Evolutionary conservation across 2,797 vertebrate genomes (phyloP), one percentile per base, ranked within the genome.

Genomic region (Bradypodion pumilum): DNA sequence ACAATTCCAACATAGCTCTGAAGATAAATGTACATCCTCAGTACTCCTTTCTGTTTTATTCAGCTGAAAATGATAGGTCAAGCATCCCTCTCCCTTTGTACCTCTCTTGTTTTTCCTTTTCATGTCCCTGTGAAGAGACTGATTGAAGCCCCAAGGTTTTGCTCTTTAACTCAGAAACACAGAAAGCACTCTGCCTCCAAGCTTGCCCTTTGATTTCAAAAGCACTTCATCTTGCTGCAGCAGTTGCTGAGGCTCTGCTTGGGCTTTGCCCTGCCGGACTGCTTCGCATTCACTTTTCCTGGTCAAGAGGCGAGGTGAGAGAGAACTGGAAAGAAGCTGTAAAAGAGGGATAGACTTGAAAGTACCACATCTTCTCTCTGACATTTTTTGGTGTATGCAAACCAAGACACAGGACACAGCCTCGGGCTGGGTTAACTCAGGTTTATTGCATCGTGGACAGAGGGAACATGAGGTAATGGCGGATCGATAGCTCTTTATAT

Each of bases 151-250:
- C 42, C 25, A 59, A 35, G 1, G 1, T 25, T 69, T 37, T 56
- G 21, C 2, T 49, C 27, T 16, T 40, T 44, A 73, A 40, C 5
- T n/a, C 35, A 5, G 25, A 15, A 15, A 56, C 16, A 56, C n/a
- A 66, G 74, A 63, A 32, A 63, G 16, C n/a, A 19, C 68, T 49
- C 42, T 25, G 42, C 74, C 85, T 92, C 93, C 74, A 81, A 81
- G 81, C 81, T 81, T 80, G 49, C 56, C n/a, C 70, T 90, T 89
- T 85, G 82, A 74, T 92, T 94, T 66, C 75, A 83, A 91, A 94
- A 87, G 13, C 60, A 56, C 75, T 92, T 82, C 74, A 12, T 85
- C 89, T 86, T 82, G 90, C 42, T 84, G 37, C 59, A 52, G 65
- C 82, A 81, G 76, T 86, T 86, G 44, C 86, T 74, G 91, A 83